Evolutionary conservation across 2,888 invertebrate species (phyloP).

Genomic region (Tolmerus cingulatus): DNA sequence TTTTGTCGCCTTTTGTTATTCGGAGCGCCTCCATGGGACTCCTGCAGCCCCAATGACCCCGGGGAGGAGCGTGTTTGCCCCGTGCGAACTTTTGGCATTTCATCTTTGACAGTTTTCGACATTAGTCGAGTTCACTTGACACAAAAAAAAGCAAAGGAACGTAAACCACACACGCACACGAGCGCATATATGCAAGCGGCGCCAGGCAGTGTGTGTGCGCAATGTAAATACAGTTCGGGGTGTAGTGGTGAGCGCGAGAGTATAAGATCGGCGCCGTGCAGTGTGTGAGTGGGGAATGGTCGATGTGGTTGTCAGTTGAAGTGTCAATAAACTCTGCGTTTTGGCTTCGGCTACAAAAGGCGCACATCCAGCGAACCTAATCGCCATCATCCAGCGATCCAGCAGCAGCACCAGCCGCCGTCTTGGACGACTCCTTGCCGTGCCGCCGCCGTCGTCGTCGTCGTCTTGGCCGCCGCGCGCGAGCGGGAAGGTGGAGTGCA

Average conservation of each 20-base stretch:
- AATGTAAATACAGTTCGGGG: neutral
- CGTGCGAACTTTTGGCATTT: constrained; percentile 12
- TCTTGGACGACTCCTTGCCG: neutral
- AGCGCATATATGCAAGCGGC: neutral
- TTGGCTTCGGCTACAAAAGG: constrained; percentile 6
- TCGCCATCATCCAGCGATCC: neutral
- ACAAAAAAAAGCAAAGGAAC: constrained; percentile 33
- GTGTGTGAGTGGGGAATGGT: constrained; percentile 1
- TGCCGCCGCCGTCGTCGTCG: neutral
- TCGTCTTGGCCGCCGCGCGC: neutral
- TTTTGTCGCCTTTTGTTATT: neutral
- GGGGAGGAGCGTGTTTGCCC: neutral
- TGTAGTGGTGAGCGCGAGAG: neutral
- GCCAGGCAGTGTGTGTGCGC: neutral
- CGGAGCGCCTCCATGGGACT: neutral
- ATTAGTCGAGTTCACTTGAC: constrained; percentile 31
- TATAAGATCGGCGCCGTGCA: neutral
- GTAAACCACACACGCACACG: neutral
- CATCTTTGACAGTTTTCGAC: constrained; percentile 29
- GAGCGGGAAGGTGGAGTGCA: constrained; percentile 1
- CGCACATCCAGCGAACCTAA: neutral
- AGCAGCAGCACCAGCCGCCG: neutral
- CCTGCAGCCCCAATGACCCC: neutral
- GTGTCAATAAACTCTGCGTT: constrained; percentile 43
- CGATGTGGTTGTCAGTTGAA: constrained; percentile 30